Conservation (phyloP, 1,140 invertebrate genomes). For the Pseudoatta argentina region DNA sequence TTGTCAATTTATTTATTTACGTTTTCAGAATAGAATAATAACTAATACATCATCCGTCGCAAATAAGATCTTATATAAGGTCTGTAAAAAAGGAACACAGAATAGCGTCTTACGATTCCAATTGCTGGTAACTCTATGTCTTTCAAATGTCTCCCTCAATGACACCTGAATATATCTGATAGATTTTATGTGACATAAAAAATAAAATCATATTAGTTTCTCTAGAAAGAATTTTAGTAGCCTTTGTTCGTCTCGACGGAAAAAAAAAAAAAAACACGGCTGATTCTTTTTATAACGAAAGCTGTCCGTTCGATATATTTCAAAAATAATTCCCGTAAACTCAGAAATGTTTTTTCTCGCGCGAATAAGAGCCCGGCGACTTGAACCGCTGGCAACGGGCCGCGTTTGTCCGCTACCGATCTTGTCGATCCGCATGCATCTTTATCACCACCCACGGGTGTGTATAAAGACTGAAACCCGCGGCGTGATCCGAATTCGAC, state of each 20-base stretch:
- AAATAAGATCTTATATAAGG: not conserved
- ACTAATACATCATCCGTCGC: too few relatives aligned
- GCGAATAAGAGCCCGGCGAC: not conserved
- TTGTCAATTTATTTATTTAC: not conserved
- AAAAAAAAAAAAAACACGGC: not conserved
- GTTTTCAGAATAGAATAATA: not conserved
- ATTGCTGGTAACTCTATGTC: not conserved
- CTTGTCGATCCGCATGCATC: conserved; percentile 23
- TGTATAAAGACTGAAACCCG: not conserved
- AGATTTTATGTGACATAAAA: conserved; percentile 6
- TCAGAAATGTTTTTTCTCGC: conserved; percentile 3
- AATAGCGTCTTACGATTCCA: too few relatives aligned
- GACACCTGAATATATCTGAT: conserved; percentile 19
- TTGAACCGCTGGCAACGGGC: not conserved
- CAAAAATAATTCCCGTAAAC: conserved; percentile 40
- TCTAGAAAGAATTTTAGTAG: not conserved
- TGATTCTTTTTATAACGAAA: conserved; percentile 8
- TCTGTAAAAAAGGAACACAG: not conserved
- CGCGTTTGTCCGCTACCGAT: conserved; percentile 29
- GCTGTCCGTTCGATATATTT: conserved; percentile 2
- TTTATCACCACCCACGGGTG: conserved; percentile 47
- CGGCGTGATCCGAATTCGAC: conserved; percentile 60
- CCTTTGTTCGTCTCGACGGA: not conserved
- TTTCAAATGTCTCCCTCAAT: not conserved
- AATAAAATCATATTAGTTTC: conserved; percentile 23